These are phyloP conservation scores for Tetraodon nigroviridis DNA, from an alignment of 2,113 vertebrate species.

Conservation along the genomic window DNA sequence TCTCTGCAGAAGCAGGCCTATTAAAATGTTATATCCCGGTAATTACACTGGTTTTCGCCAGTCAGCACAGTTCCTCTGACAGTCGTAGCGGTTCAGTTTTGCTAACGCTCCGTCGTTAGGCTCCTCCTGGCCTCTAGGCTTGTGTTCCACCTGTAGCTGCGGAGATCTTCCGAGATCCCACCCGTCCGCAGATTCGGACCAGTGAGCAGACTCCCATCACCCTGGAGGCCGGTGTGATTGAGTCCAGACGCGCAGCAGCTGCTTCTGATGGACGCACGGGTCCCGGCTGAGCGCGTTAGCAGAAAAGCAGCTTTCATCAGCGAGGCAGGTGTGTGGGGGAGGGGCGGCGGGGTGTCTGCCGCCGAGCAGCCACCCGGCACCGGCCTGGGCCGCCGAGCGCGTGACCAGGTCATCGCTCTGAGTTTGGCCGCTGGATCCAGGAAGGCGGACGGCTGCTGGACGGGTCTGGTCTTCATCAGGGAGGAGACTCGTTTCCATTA, in stretches of 20 bases:
- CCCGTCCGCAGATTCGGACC: conserved; percentile 45
- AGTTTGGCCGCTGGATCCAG: conserved; percentile 33
- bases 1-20: too few relatives aligned
- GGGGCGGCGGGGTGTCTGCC: conserved; percentile 30
- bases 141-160: not conserved
- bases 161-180: not conserved
- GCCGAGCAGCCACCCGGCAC: conserved; percentile 13
- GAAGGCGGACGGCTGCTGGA: conserved; percentile 42
- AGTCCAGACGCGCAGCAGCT: conserved; percentile 48
- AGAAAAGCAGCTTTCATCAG: conserved; percentile 39
- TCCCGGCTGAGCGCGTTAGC: conserved; percentile 35
- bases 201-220: too few relatives aligned
- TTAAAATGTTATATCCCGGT: too few relatives aligned
- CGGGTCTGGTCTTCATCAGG: conserved; percentile 57
- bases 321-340: not conserved
- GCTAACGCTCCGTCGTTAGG: not conserved
- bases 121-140: not conserved
- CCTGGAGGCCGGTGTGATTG: conserved; percentile 1
- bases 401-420: conserved; percentile 28
- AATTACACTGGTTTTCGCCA: too few relatives aligned
- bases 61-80: too few relatives aligned
- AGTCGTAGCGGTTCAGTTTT: too few relatives aligned
- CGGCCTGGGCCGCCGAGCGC: not conserved
- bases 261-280: conserved; percentile 56
- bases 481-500: conserved; percentile 44